Evolutionary conservation across 1,140 invertebrate species (phyloP), one percentile per base, ranked within the genome.

Genomic region (Pollicipes pollicipes): DNA sequence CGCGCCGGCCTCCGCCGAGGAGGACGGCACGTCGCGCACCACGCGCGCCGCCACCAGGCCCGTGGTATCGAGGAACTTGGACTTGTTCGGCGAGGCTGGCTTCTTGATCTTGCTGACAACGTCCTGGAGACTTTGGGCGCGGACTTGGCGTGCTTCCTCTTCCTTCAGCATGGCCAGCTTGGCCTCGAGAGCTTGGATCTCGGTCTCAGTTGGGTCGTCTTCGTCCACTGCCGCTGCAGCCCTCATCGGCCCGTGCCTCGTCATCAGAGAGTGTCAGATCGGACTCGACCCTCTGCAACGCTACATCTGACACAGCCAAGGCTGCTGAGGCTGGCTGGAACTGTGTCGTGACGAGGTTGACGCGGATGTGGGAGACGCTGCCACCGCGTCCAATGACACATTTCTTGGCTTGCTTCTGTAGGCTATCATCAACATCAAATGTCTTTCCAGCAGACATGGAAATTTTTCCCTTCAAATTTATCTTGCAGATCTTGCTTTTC

Each of bases 41-140:
- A 29, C n/a, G 3, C 8, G 4, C 64, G 64, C 10, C 17, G 64
- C 24, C n/a, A 58, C 45, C 13, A 58, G 10, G 64, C 64, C n/a
- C 24, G n/a, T 66, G 64, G 17, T 66, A n/a, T 58, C 17, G 3
- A 66, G 16, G 27, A 66, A 27, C 17, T 24, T 21, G 6, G 28
- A 28, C 26, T 66, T 66, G 64, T 66, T 66, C n/a, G 27, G 64
- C 64, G n/a, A 6, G 3, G 64, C n/a, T 16, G 64, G 64, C 27
- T 66, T 66, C 64, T 66, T 27, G 28, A 66, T 66, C 17, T 66
- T 66, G 64, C 64, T 29, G 27, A 66, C 28, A 10, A 66, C 64
- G 17, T 66, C 64, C 64, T 17, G 64, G 24, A 66, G 64, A 10
- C 24, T 28, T 27, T 21, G 24, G 64, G 45, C 8, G 45, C 13